A percentile compares a stretch with the other conserved stretches of the same genome.
phyloP scores from a whole-genome alignment of 64 coral and sea anemone genomes.

The Acropora tenuis region DNA sequence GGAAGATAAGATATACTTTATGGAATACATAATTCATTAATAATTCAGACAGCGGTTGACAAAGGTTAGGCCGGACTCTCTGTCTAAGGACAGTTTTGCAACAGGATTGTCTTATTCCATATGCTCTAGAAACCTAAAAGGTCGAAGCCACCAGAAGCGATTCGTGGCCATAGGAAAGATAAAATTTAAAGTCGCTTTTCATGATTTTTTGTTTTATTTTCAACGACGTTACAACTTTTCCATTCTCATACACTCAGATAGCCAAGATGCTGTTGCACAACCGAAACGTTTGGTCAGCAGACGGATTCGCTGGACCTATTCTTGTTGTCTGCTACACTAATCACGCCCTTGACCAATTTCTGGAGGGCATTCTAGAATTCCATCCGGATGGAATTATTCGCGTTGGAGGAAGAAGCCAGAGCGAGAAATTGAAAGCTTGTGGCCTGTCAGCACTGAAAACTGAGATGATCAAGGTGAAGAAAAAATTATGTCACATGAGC shows the following conservation, averaged over 20 bases:
- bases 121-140: neutral
- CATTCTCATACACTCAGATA: neutral
- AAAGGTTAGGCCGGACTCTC: too few species aligned
- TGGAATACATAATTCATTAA: too few species aligned
- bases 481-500: neutral
- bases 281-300: neutral
- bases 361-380: slow-evolving; percentile 65
- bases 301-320: slow-evolving; percentile 33
- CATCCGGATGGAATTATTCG: slow-evolving; percentile 67
- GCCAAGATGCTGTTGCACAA: neutral
- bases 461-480: slow-evolving; percentile 7
- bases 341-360: slow-evolving; percentile 61
- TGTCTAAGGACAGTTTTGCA: too few species aligned
- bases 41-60: too few species aligned
- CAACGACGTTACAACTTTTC: too few species aligned
- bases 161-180: too few species aligned
- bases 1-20: too few species aligned
- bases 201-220: too few species aligned
- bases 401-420: slow-evolving; percentile 73
- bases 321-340: slow-evolving; percentile 79
- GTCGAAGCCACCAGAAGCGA: too few species aligned
- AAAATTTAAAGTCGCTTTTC: too few species aligned
- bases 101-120: neutral
- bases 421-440: slow-evolving; percentile 47
- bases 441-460: slow-evolving; percentile 29